Evolutionary conservation across 1,140 invertebrate species (phyloP).

Genomic region (Drosophila sp.): DNA sequence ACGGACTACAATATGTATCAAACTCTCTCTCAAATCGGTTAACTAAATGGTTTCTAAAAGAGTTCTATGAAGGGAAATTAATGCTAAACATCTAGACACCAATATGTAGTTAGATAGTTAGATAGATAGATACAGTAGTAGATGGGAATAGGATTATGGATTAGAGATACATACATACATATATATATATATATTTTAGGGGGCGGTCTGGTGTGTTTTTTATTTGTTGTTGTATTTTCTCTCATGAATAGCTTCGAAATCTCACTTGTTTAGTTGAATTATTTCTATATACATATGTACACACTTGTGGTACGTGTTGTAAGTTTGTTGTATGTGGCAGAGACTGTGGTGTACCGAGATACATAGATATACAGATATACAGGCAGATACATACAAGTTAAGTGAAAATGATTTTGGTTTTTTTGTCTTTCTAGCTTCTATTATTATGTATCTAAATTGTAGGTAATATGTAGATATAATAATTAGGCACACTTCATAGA

Average conservation of each 20-base stretch:
- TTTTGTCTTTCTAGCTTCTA: no score
- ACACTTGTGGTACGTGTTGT: neutral
- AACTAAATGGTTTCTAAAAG: neutral
- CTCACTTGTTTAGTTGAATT: neutral
- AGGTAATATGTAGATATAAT: constrained; percentile 15
- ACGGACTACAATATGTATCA: neutral
- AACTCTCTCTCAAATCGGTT: neutral
- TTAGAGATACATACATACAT: constrained; percentile 24
- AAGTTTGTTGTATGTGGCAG: neutral
- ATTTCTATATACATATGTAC: neutral
- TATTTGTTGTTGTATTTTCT: neutral
- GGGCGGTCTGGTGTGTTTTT: neutral
- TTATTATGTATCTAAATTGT: constrained; percentile 24
- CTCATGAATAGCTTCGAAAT: neutral
- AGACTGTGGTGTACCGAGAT: neutral
- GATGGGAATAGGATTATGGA: neutral
- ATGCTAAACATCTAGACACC: constrained; percentile 44
- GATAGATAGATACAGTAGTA: neutral
- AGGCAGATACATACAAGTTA: constrained; percentile 19
- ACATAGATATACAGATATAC: constrained; percentile 19
- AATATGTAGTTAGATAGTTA: constrained; percentile 31
- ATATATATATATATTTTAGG: constrained; percentile 21
- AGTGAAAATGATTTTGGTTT: no score
- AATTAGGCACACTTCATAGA: neutral
- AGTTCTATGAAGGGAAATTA: constrained; percentile 1